Evolutionary conservation across 2,888 invertebrate species (phyloP).

Genomic region (Cyclophora punctaria): DNA sequence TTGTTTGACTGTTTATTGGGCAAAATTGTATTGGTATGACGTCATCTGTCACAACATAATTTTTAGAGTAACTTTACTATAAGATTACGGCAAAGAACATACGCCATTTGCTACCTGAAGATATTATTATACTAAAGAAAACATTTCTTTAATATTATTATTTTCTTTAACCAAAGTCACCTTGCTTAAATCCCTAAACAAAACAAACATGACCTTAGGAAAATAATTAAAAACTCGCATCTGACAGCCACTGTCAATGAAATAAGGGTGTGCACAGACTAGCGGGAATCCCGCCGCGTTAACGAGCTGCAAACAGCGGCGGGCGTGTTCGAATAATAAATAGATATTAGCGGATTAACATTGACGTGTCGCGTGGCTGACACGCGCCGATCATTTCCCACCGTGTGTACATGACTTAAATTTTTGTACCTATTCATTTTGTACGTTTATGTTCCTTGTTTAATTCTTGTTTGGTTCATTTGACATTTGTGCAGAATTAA

Average conservation of each 20-base stretch:
- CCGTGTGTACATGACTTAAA: neutral
- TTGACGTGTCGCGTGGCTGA: conserved; percentile 26
- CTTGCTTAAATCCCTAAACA: too few species aligned
- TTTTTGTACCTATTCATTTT: too few species aligned
- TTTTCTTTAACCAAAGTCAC: too few species aligned
- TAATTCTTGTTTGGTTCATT: neutral
- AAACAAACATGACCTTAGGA: too few species aligned
- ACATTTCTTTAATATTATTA: too few species aligned
- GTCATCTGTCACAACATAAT: too few species aligned
- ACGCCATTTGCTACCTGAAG: too few species aligned
- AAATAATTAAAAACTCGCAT: neutral
- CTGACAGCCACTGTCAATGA: conserved; percentile 13
- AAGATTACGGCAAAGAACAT: too few species aligned
- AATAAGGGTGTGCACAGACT: conserved; percentile 36
- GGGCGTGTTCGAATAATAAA: conserved; percentile 33
- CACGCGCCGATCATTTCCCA: conserved; percentile 16
- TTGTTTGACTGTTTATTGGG: too few species aligned
- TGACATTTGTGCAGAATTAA: neutral
- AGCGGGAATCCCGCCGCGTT: conserved; percentile 36
- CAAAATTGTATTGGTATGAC: too few species aligned
- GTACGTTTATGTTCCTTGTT: neutral
- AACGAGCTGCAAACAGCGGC: conserved; percentile 47
- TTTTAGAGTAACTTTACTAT: too few species aligned
- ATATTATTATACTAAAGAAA: too few species aligned
- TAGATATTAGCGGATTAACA: conserved; percentile 56